A percentile compares a stretch with the other conserved stretches of the same genome.
phyloP scores from a whole-genome alignment of 2,113 vertebrate genomes.

The Oryzias celebensis region DNA sequence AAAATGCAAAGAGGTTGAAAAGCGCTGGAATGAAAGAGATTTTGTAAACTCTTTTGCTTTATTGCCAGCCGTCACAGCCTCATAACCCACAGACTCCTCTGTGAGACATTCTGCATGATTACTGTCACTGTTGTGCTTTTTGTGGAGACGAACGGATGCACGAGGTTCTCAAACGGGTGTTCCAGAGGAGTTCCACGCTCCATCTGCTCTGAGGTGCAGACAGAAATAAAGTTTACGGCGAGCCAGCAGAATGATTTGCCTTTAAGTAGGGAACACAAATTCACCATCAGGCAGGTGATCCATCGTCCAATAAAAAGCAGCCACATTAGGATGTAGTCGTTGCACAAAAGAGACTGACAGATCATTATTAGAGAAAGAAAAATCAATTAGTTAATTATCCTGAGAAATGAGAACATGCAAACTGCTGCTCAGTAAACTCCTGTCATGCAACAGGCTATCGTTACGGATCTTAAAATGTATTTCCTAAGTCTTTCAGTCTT shows the following conservation, averaged over 20 bases:
- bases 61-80: too few species aligned
- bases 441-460: conserved; percentile 23
- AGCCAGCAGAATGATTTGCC: background rate
- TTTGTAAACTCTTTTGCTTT: too few species aligned
- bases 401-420: conserved; percentile 42
- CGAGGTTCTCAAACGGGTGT: too few species aligned
- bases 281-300: background rate
- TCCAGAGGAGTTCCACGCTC: background rate
- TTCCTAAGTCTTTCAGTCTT: conserved; percentile 1
- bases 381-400: background rate
- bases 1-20: too few species aligned
- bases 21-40: too few species aligned
- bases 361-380: conserved; percentile 31
- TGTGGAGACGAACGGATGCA: too few species aligned
- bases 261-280: background rate
- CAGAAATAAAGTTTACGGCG: background rate
- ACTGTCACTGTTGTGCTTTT: too few species aligned
- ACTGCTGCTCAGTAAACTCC: conserved; percentile 44
- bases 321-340: too few species aligned
- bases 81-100: too few species aligned
- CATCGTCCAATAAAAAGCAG: too few species aligned
- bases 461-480: conserved; percentile 22
- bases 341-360: background rate
- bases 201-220: background rate
- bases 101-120: too few species aligned